Percentiles rank a stretch among this genome's conserved stretches.
phyloP scores from a whole-genome alignment of 2,113 vertebrate species.

The Puffinus mauretanicus region DNA sequence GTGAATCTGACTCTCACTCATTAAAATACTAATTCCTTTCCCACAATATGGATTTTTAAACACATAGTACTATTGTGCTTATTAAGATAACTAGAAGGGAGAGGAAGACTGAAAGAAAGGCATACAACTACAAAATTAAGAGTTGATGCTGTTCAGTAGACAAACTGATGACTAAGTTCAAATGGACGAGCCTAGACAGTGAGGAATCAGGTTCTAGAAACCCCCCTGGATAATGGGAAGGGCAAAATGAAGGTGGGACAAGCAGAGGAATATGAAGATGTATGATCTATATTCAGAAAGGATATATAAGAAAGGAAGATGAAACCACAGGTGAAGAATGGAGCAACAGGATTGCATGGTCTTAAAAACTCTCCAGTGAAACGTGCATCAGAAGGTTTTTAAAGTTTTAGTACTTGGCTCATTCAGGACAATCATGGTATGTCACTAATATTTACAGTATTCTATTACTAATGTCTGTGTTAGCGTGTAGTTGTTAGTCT shows the following conservation, averaged over 20 bases:
- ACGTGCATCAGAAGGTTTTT: background rate
- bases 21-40: background rate
- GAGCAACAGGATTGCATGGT: background rate
- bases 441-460: background rate
- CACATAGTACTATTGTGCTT: background rate
- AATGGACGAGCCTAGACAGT: background rate
- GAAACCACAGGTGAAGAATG: background rate
- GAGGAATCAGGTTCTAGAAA: background rate
- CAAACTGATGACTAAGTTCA: background rate
- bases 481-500: background rate
- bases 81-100: background rate
- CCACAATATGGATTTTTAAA: background rate
- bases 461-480: background rate
- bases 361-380: background rate
- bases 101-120: background rate
- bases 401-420: background rate
- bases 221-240: background rate
- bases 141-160: background rate
- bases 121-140: background rate
- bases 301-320: background rate
- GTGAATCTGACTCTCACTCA: background rate
- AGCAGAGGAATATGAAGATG: fast-evolving
- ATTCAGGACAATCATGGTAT: background rate
- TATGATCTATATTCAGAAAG: background rate
- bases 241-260: background rate